Conservation (phyloP, 2,888 invertebrate species). For the Bombylius discolor region DNA sequence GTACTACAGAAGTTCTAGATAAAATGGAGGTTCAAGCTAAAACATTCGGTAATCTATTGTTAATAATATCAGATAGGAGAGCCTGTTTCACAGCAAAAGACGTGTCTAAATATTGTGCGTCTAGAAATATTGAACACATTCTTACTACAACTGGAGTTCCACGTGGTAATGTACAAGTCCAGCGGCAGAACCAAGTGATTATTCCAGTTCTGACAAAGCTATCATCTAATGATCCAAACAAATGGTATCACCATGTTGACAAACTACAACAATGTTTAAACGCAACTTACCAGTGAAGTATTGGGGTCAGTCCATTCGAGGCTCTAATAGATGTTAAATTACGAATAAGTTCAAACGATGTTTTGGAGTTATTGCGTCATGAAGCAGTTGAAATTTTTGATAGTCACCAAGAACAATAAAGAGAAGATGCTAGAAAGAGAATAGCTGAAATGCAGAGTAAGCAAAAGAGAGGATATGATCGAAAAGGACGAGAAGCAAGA, state of each 20-base stretch:
- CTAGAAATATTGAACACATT: too few relatives aligned
- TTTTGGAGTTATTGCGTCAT: constrained; percentile 4
- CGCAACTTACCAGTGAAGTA: constrained; percentile 8
- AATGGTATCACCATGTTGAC: constrained; percentile 10
- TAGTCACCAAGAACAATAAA: constrained; percentile 5
- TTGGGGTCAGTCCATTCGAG: constrained; percentile 10
- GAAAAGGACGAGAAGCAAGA: not conserved
- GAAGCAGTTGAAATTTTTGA: constrained; percentile 5
- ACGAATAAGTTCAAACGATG: constrained; percentile 1
- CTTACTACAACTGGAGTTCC: too few relatives aligned
- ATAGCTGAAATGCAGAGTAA: constrained; percentile 10
- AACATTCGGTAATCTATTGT: too few relatives aligned
- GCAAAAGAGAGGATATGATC: constrained; percentile 4
- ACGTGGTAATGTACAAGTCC: constrained; percentile 10
- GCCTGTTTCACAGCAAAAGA: too few relatives aligned
- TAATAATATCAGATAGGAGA: too few relatives aligned
- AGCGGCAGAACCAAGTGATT: constrained; percentile 5
- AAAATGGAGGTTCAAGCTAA: too few relatives aligned
- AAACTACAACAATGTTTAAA: constrained; percentile 8
- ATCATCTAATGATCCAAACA: constrained; percentile 8
- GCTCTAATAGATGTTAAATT: constrained; percentile 11
- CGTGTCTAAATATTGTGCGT: too few relatives aligned
- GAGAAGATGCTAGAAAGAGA: constrained; percentile 13
- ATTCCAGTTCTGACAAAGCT: constrained; percentile 11
- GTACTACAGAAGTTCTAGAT: too few relatives aligned